These are phyloP conservation scores for Lapara coniferarum DNA, from an alignment of 2,888 invertebrate species.

Conservation along the genomic window DNA sequence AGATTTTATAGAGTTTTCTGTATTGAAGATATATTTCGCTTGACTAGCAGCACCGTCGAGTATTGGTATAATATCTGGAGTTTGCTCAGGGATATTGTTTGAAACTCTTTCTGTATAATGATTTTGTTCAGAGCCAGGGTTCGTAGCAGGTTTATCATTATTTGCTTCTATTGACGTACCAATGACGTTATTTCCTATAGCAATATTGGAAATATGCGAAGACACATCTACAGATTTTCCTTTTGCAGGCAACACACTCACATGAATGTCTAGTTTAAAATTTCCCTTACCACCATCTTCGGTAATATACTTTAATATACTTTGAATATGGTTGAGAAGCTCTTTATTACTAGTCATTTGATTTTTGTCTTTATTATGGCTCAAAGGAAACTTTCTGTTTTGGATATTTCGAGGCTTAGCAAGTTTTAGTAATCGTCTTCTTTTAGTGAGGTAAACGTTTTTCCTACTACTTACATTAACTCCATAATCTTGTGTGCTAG, in stretches of 20 bases:
- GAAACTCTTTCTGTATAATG: constrained; percentile 3
- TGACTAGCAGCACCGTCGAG: constrained; percentile 62
- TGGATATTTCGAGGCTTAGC: constrained; percentile 38
- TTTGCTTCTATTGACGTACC: no score
- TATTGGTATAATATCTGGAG: constrained; percentile 57
- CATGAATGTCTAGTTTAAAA: constrained; percentile 60
- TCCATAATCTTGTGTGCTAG: constrained; percentile 20
- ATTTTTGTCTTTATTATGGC: constrained; percentile 46
- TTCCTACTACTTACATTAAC: constrained; percentile 28
- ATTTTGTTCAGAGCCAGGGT: constrained; percentile 5
- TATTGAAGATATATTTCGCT: constrained; percentile 53
- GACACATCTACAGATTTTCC: constrained; percentile 38
- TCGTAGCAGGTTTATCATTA: background rate
- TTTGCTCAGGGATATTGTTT: constrained; percentile 28
- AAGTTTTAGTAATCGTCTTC: constrained; percentile 29
- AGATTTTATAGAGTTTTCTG: constrained; percentile 40
- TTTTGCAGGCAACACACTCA: constrained; percentile 54
- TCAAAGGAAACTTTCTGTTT: constrained; percentile 46
- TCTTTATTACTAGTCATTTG: constrained; percentile 34
- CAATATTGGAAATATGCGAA: constrained; percentile 32
- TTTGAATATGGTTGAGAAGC: constrained; percentile 50
- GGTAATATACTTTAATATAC: constrained; percentile 56
- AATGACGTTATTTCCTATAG: constrained; percentile 24
- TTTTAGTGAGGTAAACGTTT: constrained; percentile 29
- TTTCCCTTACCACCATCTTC: constrained; percentile 49